These are phyloP conservation scores for Tachysurus fulvidraco DNA, from an alignment of 2,113 vertebrate genomes.

Conservation along the genomic window DNA sequence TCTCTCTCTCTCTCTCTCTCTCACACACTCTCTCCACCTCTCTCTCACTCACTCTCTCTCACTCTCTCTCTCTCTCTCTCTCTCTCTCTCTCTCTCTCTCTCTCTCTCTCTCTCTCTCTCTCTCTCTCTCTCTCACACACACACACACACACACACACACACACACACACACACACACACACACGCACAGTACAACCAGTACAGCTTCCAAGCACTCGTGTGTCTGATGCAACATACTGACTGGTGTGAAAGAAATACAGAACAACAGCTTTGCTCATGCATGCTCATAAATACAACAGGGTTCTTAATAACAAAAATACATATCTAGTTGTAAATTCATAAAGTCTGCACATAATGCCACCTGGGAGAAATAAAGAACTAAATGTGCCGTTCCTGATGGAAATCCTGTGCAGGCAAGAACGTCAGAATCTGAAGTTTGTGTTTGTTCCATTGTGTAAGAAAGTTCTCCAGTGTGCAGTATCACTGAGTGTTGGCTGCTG, in stretches of 20 bases:
- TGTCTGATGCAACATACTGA: neutral
- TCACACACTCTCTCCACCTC: neutral
- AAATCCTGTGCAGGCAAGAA: neutral
- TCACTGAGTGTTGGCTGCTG: neutral
- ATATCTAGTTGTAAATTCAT: neutral
- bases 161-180: neutral
- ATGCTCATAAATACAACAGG: neutral
- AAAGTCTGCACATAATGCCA: neutral
- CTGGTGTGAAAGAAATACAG: neutral
- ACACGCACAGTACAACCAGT: neutral
- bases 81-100: neutral
- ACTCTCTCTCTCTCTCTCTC: neutral
- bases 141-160: too few species aligned
- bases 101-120: neutral
- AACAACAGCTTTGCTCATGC: neutral
- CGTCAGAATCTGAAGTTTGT: neutral
- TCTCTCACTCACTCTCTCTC: slow-evolving; percentile 4
- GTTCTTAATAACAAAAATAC: neutral
- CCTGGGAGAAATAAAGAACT: neutral
- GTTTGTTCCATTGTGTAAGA: neutral
- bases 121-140: neutral
- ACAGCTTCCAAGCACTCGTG: neutral
- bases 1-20: neutral
- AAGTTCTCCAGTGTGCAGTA: slow-evolving; percentile 3
- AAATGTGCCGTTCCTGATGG: neutral